Evolutionary conservation across 2,113 vertebrate species (phyloP), one percentile per base, ranked within the genome.

Genomic region (Sigmodon hispidus): DNA sequence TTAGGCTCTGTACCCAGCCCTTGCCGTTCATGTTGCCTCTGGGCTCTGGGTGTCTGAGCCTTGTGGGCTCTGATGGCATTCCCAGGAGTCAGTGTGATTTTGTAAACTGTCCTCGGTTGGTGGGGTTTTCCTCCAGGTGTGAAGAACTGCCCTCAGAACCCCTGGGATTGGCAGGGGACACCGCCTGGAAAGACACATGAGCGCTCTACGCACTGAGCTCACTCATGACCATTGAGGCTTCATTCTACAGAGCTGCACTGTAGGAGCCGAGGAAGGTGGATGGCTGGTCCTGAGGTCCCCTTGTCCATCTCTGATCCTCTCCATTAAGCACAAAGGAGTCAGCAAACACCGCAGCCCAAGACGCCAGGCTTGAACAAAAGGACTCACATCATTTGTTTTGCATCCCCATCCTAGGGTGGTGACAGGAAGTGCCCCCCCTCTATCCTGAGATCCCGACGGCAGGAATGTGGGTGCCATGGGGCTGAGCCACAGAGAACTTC

Each of bases 401-500:
- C n/a, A 7, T 87, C 63, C 90, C 89, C 3, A 31, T 45, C 87
- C 83, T 70, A 98, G 98, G 95, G 93, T 73, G 93, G 84, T 13
- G 98, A 96, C 81, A 93, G 97, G 95, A 99, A 97, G 97, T 96
- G 87, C 63, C 99, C 99, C 91, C 98, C 98, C 87, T 99, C 99
- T 16, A 99, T 99, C 97, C 97, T 99, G 92, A 98, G 98, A 89
- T 99, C 98, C 97, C 99, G 98, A 97, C 97, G 97, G 52, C 94
- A 92, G 16, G 94, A 96, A 77, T 97, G 48, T 77, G 95, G 88
- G 91, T 43, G 96, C 76, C 88, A 1, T 0, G 97, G 98, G 72
- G 86, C 96, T 3, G 97, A 98, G 65, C 98, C 98, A 34, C 96
- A 93, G 93, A 99, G 98, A 98, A 95, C 98, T 6, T 98, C 98